Conservation (phyloP, 2,113 vertebrate species). For the Xiphophorus hellerii region DNA sequence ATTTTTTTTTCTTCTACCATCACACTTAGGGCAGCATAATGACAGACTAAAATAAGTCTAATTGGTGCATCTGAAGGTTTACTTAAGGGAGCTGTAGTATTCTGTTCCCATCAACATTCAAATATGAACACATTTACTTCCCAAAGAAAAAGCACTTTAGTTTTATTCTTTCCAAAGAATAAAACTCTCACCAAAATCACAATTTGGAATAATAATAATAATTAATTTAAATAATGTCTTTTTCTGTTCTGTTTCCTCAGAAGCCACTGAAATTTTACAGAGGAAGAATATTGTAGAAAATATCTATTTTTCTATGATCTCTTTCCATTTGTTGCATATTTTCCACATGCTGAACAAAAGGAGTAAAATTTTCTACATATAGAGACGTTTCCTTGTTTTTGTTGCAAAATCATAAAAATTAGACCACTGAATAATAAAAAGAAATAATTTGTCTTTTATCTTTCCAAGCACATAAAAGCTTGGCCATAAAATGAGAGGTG, state of each 20-base stretch:
- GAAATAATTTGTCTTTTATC: too few species aligned
- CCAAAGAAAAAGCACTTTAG: background rate
- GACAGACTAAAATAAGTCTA: constrained; percentile 24
- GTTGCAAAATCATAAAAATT: background rate
- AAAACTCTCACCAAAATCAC: background rate
- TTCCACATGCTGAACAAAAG: too few species aligned
- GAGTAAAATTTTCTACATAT: too few species aligned
- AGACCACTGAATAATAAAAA: background rate
- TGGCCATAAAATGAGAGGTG: too few species aligned
- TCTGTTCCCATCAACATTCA: constrained; percentile 13
- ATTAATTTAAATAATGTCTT: background rate
- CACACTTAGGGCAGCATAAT: constrained; percentile 10
- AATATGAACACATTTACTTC: constrained; percentile 8
- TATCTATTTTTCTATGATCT: too few species aligned
- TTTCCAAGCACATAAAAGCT: too few species aligned
- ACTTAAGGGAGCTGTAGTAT: background rate
- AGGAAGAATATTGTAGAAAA: too few species aligned
- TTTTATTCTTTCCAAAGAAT: background rate
- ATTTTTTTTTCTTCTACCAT: constrained; percentile 6
- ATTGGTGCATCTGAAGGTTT: constrained; percentile 18
- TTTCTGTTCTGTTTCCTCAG: background rate
- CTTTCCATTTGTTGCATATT: too few species aligned
- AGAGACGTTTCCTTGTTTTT: background rate
- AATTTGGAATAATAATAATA: background rate
- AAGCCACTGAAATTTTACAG: background rate